phyloP scores from a whole-genome alignment of 2,888 invertebrate species.

The Aplocera efformata region DNA sequence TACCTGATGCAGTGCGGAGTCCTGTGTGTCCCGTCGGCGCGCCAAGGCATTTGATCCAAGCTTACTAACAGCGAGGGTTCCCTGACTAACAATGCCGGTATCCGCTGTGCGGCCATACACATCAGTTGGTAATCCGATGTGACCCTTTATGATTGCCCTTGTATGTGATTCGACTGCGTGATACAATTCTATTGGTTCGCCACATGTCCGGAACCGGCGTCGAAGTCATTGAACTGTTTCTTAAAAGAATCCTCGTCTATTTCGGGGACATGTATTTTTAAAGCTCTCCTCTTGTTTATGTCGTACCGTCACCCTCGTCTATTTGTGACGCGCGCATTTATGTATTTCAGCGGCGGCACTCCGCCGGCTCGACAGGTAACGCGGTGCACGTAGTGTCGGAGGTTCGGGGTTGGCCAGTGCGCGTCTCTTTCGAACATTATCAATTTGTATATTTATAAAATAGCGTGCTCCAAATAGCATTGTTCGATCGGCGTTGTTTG shows the following conservation, averaged over 20 bases:
- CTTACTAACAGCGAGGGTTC: background rate
- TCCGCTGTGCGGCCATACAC: too few species aligned
- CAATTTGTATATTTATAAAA: slow-evolving; percentile 10
- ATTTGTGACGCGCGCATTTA: slow-evolving; percentile 7
- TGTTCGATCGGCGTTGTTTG: slow-evolving; percentile 15
- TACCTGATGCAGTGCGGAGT: slow-evolving; percentile 10
- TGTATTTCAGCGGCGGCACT: background rate
- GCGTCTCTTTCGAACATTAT: too few species aligned
- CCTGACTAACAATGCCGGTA: too few species aligned
- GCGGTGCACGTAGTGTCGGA: too few species aligned
- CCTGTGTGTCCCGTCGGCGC: slow-evolving; percentile 2
- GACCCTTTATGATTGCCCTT: too few species aligned
- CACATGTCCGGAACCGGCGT: background rate
- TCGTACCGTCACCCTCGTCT: slow-evolving; percentile 3
- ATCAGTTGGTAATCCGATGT: too few species aligned
- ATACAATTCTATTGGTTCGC: too few species aligned
- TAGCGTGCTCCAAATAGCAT: slow-evolving; percentile 2
- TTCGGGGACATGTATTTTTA: slow-evolving; percentile 10
- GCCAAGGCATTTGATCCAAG: background rate
- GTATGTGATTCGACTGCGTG: too few species aligned
- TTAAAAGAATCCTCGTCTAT: slow-evolving; percentile 2
- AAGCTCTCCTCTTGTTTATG: slow-evolving; percentile 15
- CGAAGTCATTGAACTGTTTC: slow-evolving; percentile 10
- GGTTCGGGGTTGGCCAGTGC: too few species aligned
- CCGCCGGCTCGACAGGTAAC: too few species aligned